phyloP scores from a whole-genome alignment of 2,113 vertebrate species.

The Phalacrocorax pelagicus region DNA sequence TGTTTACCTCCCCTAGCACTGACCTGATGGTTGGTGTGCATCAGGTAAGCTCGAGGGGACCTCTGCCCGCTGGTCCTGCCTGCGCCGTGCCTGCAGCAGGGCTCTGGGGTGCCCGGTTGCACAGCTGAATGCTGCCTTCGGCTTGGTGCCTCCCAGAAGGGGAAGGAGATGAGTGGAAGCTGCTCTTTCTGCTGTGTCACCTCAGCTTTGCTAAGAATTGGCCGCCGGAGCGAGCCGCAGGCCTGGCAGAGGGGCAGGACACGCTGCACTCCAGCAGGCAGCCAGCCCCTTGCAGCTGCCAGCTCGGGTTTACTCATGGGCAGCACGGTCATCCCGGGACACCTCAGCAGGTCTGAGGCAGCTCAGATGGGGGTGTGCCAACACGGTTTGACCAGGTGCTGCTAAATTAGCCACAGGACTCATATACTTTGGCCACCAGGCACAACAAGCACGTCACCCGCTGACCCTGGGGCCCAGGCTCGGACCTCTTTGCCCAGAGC shows the following conservation, averaged over 20 bases:
- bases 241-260: not conserved
- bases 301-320: not conserved
- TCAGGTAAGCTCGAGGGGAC: not conserved
- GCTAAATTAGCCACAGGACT: not conserved
- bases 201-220: not conserved
- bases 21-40: not conserved
- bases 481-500: not conserved
- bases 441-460: not conserved
- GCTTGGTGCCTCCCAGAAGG: not conserved
- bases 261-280: not conserved
- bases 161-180: not conserved
- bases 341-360: not conserved
- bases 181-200: not conserved
- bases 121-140: not conserved
- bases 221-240: fast-evolving
- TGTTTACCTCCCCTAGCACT: not conserved
- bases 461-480: not conserved
- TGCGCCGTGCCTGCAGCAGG: fast-evolving
- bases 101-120: not conserved
- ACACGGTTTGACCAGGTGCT: fast-evolving
- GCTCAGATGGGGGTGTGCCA: fast-evolving
- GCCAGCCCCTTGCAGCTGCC: not conserved
- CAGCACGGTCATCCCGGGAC: not conserved
- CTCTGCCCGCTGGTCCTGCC: not conserved
- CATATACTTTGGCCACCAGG: fast-evolving